Percentiles rank a stretch among this genome's conserved stretches.
Conservation (phyloP, 2,797 vertebrate species). For the Pachyuromys duprasi region DNA sequence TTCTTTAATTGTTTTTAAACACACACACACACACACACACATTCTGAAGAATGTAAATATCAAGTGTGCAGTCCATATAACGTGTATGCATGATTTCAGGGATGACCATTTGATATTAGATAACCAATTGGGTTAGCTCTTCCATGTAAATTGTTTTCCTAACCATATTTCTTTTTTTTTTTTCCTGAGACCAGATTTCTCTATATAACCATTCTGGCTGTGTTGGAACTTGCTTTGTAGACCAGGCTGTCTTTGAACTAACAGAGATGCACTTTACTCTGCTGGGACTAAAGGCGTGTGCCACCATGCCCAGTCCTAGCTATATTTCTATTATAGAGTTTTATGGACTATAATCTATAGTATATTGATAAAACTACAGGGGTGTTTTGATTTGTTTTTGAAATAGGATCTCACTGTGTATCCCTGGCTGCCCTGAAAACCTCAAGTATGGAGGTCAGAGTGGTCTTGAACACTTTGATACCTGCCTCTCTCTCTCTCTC, state of each 20-base stretch:
- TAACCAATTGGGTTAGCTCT: not conserved
- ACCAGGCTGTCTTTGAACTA: no score
- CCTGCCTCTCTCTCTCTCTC: not conserved
- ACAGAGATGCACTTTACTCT: no score
- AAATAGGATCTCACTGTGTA: not conserved
- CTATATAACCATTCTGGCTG: no score
- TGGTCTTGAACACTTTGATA: not conserved
- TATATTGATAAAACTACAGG: not conserved
- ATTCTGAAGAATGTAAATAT: not conserved
- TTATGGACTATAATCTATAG: not conserved
- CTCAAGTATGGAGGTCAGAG: not conserved
- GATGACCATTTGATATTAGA: not conserved
- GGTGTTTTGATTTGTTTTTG: not conserved
- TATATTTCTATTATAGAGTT: not conserved
- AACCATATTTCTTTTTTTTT: not conserved
- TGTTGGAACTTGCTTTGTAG: no score
- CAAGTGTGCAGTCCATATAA: not conserved
- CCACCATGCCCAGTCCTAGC: not conserved
- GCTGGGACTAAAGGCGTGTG: no score
- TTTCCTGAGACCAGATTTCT: no score
- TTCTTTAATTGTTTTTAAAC: not conserved
- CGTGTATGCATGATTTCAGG: not conserved
- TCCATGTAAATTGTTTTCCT: not conserved
- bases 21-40: not conserved
- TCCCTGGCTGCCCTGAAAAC: not conserved